Evolutionary conservation across 2,797 vertebrate genomes (phyloP).

Genomic region (Masticophis lateralis): DNA sequence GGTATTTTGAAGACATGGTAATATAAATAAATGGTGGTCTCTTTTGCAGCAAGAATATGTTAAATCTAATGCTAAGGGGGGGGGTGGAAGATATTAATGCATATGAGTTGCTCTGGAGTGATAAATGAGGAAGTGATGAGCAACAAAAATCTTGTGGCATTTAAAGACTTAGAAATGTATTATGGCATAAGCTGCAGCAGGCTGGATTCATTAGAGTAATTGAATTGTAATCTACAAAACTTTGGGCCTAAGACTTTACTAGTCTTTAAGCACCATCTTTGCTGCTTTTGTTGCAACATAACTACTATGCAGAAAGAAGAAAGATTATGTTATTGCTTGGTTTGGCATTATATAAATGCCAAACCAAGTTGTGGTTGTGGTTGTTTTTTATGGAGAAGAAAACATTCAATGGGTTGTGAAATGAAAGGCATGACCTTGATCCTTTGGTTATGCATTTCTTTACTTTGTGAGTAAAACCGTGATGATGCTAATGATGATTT

Average conservation of each 20-base stretch:
- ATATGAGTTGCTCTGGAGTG: not conserved
- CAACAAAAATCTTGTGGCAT: not conserved
- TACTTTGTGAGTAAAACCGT: not conserved
- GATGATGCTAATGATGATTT: not conserved
- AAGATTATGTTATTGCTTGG: not conserved
- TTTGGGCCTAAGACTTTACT: not conserved
- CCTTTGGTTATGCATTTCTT: not conserved
- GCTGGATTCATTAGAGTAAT: not conserved
- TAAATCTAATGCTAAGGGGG: not conserved
- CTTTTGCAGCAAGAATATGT: not conserved
- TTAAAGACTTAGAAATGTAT: not conserved
- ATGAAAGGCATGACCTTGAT: not conserved
- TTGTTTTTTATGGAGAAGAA: not conserved
- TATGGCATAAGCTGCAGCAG: not conserved
- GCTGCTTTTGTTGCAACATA: not conserved
- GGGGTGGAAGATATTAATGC: rapidly evolving
- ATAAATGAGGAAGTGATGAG: not conserved
- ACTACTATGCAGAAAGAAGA: not conserved
- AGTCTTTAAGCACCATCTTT: not conserved
- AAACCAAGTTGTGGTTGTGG: too few relatives aligned
- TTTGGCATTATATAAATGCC: not conserved
- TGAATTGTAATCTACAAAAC: not conserved
- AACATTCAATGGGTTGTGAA: not conserved
- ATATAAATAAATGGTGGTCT: not conserved
- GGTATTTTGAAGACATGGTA: not conserved